Conservation (phyloP, 2,113 vertebrate genomes). For the Thamnaconus septentrionalis region DNA sequence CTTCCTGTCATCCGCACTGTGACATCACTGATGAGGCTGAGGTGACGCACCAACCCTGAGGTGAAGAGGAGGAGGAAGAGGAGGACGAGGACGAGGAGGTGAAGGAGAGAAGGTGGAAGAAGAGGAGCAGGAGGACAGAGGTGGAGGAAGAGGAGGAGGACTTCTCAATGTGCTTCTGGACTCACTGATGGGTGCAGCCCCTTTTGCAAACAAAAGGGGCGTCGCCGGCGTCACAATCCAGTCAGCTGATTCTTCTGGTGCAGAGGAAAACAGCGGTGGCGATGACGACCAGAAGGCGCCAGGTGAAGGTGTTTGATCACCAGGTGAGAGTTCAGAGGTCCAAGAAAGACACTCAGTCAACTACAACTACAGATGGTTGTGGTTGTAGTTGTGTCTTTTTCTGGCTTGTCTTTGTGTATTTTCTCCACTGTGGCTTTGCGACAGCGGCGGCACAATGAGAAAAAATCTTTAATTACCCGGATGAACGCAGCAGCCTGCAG, state of each 20-base stretch:
- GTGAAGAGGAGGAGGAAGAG: slow-evolving; percentile 19
- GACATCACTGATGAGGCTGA: slow-evolving; percentile 59
- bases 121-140: neutral
- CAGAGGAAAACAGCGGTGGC: too few species aligned
- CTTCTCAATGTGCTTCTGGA: too few species aligned
- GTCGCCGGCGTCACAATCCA: neutral
- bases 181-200: too few species aligned
- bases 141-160: slow-evolving; percentile 3
- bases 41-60: slow-evolving; percentile 25
- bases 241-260: neutral
- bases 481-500: slow-evolving; percentile 49
- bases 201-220: slow-evolving; percentile 69
- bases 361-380: too few species aligned
- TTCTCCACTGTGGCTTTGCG: slow-evolving; percentile 33
- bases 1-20: slow-evolving; percentile 48
- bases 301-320: too few species aligned
- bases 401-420: slow-evolving; percentile 27
- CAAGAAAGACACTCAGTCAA: too few species aligned
- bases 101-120: slow-evolving; percentile 5
- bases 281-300: too few species aligned
- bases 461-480: slow-evolving; percentile 60
- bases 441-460: slow-evolving; percentile 10
- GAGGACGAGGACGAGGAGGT: neutral
- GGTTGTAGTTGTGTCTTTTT: too few species aligned
- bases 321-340: too few species aligned